Base-by-base conservation (phyloP, 2,888 invertebrate genomes). In the Hyposoter dolosus region DNA sequence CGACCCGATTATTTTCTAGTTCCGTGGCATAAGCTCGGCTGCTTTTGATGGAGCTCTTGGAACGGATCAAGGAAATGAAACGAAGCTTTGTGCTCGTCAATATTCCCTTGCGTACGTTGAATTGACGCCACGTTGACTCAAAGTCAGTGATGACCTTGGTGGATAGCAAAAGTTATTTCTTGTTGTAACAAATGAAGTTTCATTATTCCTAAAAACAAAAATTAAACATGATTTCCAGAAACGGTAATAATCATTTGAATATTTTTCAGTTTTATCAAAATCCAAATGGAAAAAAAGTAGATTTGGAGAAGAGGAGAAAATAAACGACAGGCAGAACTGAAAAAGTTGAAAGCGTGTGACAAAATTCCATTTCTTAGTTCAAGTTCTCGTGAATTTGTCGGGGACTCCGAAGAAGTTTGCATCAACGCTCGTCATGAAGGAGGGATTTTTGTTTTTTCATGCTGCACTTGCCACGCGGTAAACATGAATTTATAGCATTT, bases 371-470 rank as follows among this genome's bases (percentile, higher is more conserved):
- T 23, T 45, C 45, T 15, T 47, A 32, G 23, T 35, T 63, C 75
- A 63, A 45, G 40, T 45, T 28, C 12, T 65, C 63, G 43, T 47
- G 35, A 80, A 71, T 47, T 71, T 35, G 17, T 72, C 71, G 35
- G 47, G 35, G 65, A 72, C 63, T 72, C 40, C 40, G 5, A n/a
- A 66, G 12, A 50, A 40, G 40, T 40, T 35, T 47, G 56, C 66
- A 65, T 72, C 80, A 65, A n/a, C 15, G 72, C 47, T 53, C 23
- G 35, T 45, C 23, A 35, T 50, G 47, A 35, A 12, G 35, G n/a
- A 17, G 35, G n/a, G 17, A 74, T 81, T 53, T 50, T 28, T 40
- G 35, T 28, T 28, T 80, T 72, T 80, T 72, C 60, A 23, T 53
- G 60, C 40, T 9, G 23, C 5, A 56, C 28, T 40, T 53, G 9